Percentiles rank a stretch among this genome's conserved stretches.
Conservation (phyloP, 1,140 invertebrate species). For the Drosophila punjabiensis region DNA sequence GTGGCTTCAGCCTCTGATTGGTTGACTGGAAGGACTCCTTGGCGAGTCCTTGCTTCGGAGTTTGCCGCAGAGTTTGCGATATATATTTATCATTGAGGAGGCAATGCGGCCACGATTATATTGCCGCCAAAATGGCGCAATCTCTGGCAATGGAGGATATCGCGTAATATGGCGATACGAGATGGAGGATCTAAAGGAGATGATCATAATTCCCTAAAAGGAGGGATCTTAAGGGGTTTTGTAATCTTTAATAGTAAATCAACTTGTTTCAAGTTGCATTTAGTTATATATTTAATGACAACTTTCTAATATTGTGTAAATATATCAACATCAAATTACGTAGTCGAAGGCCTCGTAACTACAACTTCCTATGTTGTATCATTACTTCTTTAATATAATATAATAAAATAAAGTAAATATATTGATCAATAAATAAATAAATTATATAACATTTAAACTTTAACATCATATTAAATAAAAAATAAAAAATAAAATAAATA, state of each 20-base stretch:
- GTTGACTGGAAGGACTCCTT: background rate
- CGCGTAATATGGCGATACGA: constrained; percentile 7
- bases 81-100: constrained; percentile 19
- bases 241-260: background rate
- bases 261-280: background rate
- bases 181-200: background rate
- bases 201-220: accelerated
- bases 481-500: no score
- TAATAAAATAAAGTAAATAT: no score
- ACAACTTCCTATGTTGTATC: no score
- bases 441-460: no score
- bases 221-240: no score
- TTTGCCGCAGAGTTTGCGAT: background rate
- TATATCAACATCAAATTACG: no score
- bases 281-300: no score
- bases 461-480: no score
- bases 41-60: background rate
- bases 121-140: constrained; percentile 41
- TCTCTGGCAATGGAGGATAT: constrained; percentile 27
- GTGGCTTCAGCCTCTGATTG: constrained; percentile 36
- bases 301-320: no score
- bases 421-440: no score
- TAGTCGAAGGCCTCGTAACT: no score
- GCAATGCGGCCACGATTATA: background rate
- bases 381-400: no score